Evolutionary conservation across 53 echinoderm and acorn worm species (phyloP).

Genomic region (Actinopyga echinites): DNA sequence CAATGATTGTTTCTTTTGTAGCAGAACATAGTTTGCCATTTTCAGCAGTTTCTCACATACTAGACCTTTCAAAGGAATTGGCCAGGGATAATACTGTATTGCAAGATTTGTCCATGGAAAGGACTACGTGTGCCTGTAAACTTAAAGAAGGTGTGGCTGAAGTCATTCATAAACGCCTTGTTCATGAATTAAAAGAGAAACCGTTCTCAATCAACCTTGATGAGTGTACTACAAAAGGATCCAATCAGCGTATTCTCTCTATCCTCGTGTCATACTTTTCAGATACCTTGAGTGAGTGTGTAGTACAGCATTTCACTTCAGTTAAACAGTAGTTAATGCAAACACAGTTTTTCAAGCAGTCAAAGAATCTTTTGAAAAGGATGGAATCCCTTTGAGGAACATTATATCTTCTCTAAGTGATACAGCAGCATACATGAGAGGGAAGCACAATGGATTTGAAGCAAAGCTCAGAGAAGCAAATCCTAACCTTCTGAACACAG

Average conservation of each 20-base stretch:
- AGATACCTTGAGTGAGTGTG: conserved; percentile 18
- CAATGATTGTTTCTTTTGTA: conserved; percentile 33
- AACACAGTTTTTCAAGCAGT: conserved; percentile 38
- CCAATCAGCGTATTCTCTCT: conserved; percentile 35
- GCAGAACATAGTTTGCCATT: conserved; percentile 47
- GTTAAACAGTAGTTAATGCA: conserved; percentile 40
- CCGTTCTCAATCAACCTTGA: conserved; percentile 49
- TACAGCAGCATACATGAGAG: conserved; percentile 57
- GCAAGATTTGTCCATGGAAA: conserved; percentile 22
- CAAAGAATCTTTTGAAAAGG: not conserved
- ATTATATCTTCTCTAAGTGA: conserved; percentile 39
- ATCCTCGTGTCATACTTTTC: conserved; percentile 49
- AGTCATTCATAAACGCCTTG: conserved; percentile 7
- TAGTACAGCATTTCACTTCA: conserved; percentile 44
- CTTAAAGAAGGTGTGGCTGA: conserved; percentile 42
- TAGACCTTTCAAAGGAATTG: conserved; percentile 37
- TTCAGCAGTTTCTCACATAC: not conserved
- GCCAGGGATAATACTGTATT: conserved; percentile 44
- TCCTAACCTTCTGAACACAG: conserved; percentile 47
- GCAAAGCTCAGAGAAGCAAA: conserved; percentile 11
- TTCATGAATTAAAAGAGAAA: conserved; percentile 17
- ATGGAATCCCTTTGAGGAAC: conserved; percentile 44
- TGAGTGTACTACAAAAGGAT: conserved; percentile 44
- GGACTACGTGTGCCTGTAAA: conserved; percentile 48
- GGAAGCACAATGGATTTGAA: conserved; percentile 43